Conservation (phyloP, 53 echinoderm and acorn worm genomes). For the Stichopus horrens region DNA sequence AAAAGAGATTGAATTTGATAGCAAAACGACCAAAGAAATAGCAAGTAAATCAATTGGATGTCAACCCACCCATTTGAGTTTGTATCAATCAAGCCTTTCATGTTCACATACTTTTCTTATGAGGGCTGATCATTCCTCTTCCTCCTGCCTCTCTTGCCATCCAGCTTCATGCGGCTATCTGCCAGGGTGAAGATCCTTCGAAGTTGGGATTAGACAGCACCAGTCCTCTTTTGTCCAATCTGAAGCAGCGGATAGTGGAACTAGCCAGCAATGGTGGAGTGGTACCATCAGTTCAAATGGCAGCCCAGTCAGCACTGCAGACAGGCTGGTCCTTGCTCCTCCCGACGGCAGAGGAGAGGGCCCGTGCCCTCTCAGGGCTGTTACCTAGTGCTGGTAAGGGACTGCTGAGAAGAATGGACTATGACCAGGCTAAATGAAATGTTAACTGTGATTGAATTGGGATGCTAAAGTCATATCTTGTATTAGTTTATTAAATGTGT, state of each 20-base stretch:
- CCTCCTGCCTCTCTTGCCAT: neutral
- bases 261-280: slow-evolving; percentile 95
- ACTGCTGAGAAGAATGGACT: no score
- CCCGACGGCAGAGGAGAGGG: slow-evolving; percentile 97
- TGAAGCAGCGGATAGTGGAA: slow-evolving; percentile 94
- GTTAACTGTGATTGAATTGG: no score
- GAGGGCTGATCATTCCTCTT: neutral
- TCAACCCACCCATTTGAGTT: no score
- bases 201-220: slow-evolving; percentile 78
- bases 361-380: slow-evolving; percentile 84
- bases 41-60: no score
- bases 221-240: slow-evolving; percentile 79
- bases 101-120: no score
- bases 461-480: no score
- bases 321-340: slow-evolving; percentile 95
- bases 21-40: no score
- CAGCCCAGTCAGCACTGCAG: slow-evolving; percentile 89
- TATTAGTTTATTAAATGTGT: no score
- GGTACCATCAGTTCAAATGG: slow-evolving; percentile 80
- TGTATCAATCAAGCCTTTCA: no score
- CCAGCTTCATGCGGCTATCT: slow-evolving; percentile 93
- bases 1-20: no score
- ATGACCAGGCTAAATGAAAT: no score
- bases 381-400: slow-evolving; percentile 88
- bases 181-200: slow-evolving; percentile 81